Conservation (phyloP, 2,113 vertebrate genomes). For the Bos javanicus region DNA sequence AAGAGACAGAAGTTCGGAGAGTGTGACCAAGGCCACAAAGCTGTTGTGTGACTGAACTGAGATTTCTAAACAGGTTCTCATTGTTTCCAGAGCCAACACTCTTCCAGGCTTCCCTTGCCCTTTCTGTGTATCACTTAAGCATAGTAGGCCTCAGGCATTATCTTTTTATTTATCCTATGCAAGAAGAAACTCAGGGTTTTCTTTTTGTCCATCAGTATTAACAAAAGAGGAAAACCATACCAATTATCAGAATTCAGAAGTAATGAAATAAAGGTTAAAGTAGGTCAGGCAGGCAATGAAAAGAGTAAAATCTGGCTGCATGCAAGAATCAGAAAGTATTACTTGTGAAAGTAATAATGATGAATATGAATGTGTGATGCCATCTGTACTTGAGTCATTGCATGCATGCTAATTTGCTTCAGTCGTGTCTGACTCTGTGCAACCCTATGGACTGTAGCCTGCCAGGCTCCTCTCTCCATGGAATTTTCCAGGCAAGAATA, state of each 20-base stretch:
- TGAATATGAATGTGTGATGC: neutral
- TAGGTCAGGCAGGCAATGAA: neutral
- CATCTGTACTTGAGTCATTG: neutral
- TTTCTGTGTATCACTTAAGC: neutral
- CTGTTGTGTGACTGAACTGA: neutral
- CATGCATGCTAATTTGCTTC: neutral
- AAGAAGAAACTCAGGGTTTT: neutral
- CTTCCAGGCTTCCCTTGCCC: neutral
- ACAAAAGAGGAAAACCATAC: neutral
- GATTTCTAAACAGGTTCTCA: neutral
- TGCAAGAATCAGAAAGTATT: neutral
- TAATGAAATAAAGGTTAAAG: neutral
- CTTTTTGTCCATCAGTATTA: neutral
- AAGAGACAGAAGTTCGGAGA: neutral
- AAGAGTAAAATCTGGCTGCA: neutral
- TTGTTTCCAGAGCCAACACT: neutral
- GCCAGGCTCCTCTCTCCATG: neutral
- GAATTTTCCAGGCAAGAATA: neutral
- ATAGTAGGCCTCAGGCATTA: neutral
- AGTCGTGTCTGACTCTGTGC: neutral
- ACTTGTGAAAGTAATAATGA: neutral
- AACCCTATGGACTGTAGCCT: neutral
- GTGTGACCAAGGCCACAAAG: neutral
- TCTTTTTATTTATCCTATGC: neutral
- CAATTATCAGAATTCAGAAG: neutral